phyloP scores from a whole-genome alignment of 2,113 vertebrate genomes.

The Tiliqua scincoides region DNA sequence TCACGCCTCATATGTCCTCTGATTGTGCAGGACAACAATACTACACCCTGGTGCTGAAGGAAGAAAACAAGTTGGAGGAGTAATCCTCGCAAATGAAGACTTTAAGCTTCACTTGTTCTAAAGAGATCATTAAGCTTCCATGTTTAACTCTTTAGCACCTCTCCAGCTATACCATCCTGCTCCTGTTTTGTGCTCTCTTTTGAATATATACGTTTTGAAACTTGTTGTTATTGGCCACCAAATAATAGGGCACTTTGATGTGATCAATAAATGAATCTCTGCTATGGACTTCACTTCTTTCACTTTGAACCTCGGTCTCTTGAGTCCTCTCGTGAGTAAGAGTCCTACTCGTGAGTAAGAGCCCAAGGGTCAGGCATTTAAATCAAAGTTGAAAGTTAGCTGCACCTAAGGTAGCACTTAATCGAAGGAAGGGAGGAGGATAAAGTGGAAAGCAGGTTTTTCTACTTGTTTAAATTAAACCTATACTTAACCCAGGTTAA shows the following conservation, averaged over 20 bases:
- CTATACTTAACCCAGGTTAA: no score
- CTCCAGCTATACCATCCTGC: neutral
- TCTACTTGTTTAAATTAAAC: no score
- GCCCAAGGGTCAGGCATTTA: no score
- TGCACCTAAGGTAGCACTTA: no score
- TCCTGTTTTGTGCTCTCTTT: neutral
- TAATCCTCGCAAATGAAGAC: constrained; percentile 16
- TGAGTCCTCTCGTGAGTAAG: no score
- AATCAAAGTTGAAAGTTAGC: no score
- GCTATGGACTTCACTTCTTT: neutral
- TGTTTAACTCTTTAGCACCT: neutral
- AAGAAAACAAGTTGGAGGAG: neutral
- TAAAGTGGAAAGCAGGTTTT: no score
- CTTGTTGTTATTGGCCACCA: neutral
- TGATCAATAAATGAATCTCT: neutral
- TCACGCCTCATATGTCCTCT: neutral
- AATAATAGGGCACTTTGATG: neutral
- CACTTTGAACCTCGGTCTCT: neutral
- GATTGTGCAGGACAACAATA: constrained; percentile 16
- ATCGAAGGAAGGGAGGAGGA: no score
- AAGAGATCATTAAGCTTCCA: neutral
- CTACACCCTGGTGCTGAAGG: constrained; percentile 18
- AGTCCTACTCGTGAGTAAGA: no score
- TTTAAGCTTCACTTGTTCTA: neutral
- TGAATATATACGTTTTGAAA: neutral